Percentiles rank a stretch among this genome's conserved stretches.
These are phyloP conservation scores for Corapipo altera DNA, from an alignment of 2,113 vertebrate species.

Conservation along the genomic window DNA sequence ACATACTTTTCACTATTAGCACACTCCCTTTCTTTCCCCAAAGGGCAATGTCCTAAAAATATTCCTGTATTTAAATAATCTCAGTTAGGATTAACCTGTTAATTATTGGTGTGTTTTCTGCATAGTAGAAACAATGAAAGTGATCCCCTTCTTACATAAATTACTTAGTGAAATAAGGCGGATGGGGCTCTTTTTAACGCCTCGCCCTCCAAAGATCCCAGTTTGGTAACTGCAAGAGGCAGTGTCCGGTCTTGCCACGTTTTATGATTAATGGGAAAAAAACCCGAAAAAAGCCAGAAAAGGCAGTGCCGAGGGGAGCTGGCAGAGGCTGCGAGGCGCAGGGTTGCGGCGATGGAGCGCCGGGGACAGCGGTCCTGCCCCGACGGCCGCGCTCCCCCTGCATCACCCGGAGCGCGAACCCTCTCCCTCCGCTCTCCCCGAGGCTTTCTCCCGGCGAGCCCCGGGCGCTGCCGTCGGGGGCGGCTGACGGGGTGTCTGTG, in stretches of 20 bases:
- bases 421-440: not conserved
- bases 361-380: not conserved
- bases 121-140: not conserved
- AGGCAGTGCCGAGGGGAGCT: not conserved
- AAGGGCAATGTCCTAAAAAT: conserved; percentile 45
- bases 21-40: conserved; percentile 45
- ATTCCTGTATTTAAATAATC: conserved; percentile 7
- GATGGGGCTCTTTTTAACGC: not conserved
- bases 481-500: rapidly evolving
- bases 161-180: not conserved
- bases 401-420: no score
- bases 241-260: not conserved
- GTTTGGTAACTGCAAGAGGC: not conserved
- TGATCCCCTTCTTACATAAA: not conserved
- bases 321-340: not conserved
- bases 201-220: not conserved
- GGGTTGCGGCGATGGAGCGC: not conserved
- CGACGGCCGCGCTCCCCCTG: not conserved
- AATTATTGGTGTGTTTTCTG: conserved; percentile 6
- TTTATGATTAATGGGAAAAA: not conserved
- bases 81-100: conserved; percentile 45
- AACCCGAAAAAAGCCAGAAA: not conserved
- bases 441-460: not conserved
- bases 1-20: conserved; percentile 51
- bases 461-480: not conserved